Percentiles rank a stretch among this genome's conserved stretches.
phyloP scores from a whole-genome alignment of 2,797 vertebrate genomes.

The Phataginus tetradactyla region DNA sequence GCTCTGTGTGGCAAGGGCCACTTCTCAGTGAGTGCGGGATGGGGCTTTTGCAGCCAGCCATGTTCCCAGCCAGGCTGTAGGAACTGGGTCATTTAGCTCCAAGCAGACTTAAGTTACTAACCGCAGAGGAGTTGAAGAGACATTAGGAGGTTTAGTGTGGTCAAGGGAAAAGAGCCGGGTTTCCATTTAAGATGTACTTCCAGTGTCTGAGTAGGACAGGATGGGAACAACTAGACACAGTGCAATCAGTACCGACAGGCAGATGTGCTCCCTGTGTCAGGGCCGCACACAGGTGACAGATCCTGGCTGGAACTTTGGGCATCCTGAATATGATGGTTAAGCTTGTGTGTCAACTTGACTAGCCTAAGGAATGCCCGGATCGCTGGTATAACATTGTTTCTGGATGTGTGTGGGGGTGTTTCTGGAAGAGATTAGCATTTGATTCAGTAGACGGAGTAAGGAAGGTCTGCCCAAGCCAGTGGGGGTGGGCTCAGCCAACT shows the following conservation, averaged over 20 bases:
- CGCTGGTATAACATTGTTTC: not conserved
- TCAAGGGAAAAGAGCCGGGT: conserved; percentile 18
- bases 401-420: not conserved
- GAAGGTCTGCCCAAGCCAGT: too few species aligned
- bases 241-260: not conserved
- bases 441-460: not conserved
- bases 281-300: not conserved
- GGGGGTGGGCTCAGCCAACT: too few species aligned
- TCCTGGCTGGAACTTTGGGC: not conserved
- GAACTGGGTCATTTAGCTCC: conserved; percentile 62
- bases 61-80: not conserved
- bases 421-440: not conserved
- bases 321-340: not conserved
- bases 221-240: not conserved
- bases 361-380: not conserved
- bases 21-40: not conserved
- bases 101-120: conserved; percentile 38
- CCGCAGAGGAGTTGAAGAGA: conserved; percentile 46
- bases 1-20: not conserved
- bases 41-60: not conserved
- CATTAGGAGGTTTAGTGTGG: conserved; percentile 37
- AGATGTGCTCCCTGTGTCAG: not conserved
- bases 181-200: conserved; percentile 6
- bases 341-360: not conserved
- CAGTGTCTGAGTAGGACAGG: not conserved